phyloP scores from a whole-genome alignment of 2,888 invertebrate genomes.

The Eupithecia pulchellata region DNA sequence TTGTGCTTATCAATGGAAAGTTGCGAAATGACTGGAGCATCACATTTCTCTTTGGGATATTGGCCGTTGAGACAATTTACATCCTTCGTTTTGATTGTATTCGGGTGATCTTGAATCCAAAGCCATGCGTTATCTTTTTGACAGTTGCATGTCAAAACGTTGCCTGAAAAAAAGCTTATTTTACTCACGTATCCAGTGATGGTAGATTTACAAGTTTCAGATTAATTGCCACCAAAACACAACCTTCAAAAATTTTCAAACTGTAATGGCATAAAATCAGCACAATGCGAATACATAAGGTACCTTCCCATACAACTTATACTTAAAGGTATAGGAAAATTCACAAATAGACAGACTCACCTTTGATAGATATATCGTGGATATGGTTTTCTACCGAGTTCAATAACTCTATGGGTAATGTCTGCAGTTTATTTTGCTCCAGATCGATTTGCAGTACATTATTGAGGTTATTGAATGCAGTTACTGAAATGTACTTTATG shows the following conservation, averaged over 20 bases:
- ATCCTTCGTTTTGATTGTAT: conserved; percentile 70
- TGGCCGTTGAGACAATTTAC: conserved; percentile 73
- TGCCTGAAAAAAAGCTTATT: conserved; percentile 86
- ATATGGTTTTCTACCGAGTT: conserved; percentile 93
- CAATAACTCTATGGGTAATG: conserved; percentile 91
- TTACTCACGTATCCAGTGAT: neutral
- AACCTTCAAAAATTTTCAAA: neutral
- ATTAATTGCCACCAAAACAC: neutral
- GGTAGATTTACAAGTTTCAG: neutral
- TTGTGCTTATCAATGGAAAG: conserved; percentile 94
- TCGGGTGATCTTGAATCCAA: conserved; percentile 95
- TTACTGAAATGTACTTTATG: conserved; percentile 91
- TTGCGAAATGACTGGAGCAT: conserved; percentile 91
- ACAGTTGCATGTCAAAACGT: conserved; percentile 95
- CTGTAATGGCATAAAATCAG: neutral
- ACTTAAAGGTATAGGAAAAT: neutral
- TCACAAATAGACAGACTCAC: conserved; percentile 73
- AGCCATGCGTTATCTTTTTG: conserved; percentile 96
- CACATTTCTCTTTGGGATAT: conserved; percentile 78
- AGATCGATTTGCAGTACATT: conserved; percentile 92
- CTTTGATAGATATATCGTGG: conserved; percentile 91
- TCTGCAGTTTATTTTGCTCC: conserved; percentile 92
- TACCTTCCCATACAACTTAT: neutral
- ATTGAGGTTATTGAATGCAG: conserved; percentile 91
- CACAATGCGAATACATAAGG: neutral